These are phyloP conservation scores for Hemichromis elongatus DNA, from an alignment of 2,113 vertebrate genomes.

Conservation along the genomic window DNA sequence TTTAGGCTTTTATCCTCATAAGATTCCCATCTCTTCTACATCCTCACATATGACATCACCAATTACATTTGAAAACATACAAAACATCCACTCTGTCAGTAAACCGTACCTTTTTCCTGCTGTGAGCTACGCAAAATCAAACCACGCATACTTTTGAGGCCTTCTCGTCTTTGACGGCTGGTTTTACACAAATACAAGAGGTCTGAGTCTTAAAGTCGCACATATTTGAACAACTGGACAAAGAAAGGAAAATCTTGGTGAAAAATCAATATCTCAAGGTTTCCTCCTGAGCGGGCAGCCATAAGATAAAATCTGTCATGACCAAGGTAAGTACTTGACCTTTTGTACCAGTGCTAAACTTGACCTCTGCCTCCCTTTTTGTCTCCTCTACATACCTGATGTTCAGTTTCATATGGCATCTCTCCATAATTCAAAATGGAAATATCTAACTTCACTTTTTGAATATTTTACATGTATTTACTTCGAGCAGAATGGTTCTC, in stretches of 20 bases:
- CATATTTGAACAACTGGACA: background rate
- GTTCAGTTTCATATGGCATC: conserved; percentile 50
- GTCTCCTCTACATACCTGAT: conserved; percentile 30
- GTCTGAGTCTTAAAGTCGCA: background rate
- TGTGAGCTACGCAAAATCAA: background rate
- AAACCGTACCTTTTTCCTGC: background rate
- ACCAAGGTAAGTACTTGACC: conserved; percentile 12
- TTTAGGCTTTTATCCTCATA: conserved; percentile 36
- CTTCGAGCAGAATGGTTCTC: background rate
- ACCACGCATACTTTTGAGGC: background rate
- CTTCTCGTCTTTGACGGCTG: background rate
- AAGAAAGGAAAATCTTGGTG: conserved; percentile 9
- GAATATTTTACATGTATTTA: conserved; percentile 10
- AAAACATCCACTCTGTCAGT: conserved; percentile 27
- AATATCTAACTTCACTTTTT: conserved; percentile 5
- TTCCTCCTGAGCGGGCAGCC: background rate
- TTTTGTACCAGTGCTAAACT: conserved; percentile 18
- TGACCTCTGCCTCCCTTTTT: background rate
- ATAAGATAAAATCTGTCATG: conserved; percentile 6
- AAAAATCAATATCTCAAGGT: conserved; percentile 22
- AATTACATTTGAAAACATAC: conserved; percentile 13
- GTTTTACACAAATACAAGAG: background rate
- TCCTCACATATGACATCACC: conserved; percentile 26
- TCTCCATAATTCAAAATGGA: conserved; percentile 23
- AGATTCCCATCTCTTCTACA: conserved; percentile 5